Conservation (phyloP, 2,888 invertebrate genomes). For the Eupithecia tripunctaria region DNA sequence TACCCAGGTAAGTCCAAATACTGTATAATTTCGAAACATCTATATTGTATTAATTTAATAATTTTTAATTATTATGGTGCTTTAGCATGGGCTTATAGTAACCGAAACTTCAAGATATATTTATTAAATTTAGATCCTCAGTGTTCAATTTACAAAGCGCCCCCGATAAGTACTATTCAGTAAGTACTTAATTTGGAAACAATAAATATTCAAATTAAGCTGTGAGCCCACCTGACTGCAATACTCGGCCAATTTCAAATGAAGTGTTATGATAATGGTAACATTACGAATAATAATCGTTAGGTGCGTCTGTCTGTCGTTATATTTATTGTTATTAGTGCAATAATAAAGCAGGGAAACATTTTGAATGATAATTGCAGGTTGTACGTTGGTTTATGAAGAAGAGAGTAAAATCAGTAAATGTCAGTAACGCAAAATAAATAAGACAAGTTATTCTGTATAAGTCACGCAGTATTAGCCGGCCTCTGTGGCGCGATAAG, state of each 20-base stretch:
- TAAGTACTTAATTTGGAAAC: not conserved
- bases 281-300: conserved; percentile 52
- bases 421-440: not conserved
- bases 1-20: too few species aligned
- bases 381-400: not conserved
- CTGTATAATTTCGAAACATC: too few species aligned
- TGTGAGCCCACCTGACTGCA: conserved; percentile 20
- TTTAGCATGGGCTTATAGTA: too few species aligned
- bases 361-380: conserved; percentile 18
- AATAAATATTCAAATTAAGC: conserved; percentile 20
- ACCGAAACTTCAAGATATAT: not conserved
- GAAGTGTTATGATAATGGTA: conserved; percentile 57
- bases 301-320: conserved; percentile 44
- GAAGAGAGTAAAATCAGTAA: not conserved
- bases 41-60: too few species aligned
- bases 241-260: conserved; percentile 47
- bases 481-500: too few species aligned
- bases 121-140: not conserved
- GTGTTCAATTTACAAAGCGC: not conserved
- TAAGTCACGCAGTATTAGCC: too few species aligned
- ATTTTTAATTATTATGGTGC: too few species aligned
- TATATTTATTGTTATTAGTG: conserved; percentile 60
- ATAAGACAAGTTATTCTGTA: too few species aligned
- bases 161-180: not conserved
- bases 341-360: conserved; percentile 37